A percentile compares a stretch with the other conserved stretches of the same genome.
phyloP scores from a whole-genome alignment of 2,797 vertebrate genomes.

The Scyliorhinus canicula region DNA sequence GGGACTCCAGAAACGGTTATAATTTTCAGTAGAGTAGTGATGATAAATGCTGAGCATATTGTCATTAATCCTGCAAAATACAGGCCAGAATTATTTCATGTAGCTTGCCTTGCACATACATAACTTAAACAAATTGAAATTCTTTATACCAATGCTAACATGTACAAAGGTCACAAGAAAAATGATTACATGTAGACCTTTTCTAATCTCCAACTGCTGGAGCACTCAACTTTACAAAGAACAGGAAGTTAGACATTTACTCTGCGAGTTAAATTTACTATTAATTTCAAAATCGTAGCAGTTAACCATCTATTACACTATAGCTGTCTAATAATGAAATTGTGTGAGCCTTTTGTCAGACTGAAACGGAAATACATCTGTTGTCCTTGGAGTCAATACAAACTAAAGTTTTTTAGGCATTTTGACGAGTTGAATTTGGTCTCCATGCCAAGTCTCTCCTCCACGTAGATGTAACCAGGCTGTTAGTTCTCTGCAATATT shows the following conservation, averaged over 20 bases:
- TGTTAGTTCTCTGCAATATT: background rate
- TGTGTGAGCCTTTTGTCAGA: background rate
- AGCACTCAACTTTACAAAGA: background rate
- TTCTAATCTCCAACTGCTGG: background rate
- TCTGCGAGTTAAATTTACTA: background rate
- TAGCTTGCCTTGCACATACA: too few species aligned
- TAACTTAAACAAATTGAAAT: background rate
- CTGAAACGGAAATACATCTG: background rate
- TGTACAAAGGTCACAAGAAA: background rate
- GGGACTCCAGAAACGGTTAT: background rate
- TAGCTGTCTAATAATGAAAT: background rate
- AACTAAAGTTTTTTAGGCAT: background rate
- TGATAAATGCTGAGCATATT: background rate
- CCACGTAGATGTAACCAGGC: background rate
- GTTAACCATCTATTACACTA: background rate
- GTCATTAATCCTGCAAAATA: background rate
- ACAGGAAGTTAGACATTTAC: background rate
- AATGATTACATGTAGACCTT: background rate
- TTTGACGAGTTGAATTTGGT: background rate
- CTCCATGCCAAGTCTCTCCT: background rate
- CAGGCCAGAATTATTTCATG: background rate
- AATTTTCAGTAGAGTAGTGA: background rate
- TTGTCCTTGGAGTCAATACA: background rate
- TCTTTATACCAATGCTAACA: background rate
- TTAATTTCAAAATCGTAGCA: slow-evolving; percentile 3